Evolutionary conservation across 2,888 invertebrate species (phyloP).

Genomic region (Deilephila elpenor): DNA sequence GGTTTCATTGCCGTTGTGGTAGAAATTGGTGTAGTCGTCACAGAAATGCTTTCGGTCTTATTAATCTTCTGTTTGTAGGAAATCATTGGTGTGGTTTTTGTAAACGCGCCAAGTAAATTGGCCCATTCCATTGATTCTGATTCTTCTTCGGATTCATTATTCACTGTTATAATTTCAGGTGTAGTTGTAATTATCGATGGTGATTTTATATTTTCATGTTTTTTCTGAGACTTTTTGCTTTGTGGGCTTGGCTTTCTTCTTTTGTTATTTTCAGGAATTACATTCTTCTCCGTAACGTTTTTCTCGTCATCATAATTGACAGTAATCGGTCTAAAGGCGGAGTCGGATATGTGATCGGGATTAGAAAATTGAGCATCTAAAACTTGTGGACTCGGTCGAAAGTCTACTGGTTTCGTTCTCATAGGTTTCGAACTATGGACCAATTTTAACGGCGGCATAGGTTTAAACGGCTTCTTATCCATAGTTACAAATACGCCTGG

Average conservation of each 20-base stretch:
- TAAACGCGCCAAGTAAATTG: conserved; percentile 69
- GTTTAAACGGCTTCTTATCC: conserved; percentile 81
- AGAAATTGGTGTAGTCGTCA: conserved; percentile 46
- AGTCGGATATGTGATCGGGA: conserved; percentile 62
- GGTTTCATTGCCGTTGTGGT: conserved; percentile 38
- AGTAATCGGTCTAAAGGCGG: conserved; percentile 73
- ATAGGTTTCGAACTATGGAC: conserved; percentile 56
- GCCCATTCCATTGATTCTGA: conserved; percentile 66
- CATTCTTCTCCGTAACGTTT: conserved; percentile 44
- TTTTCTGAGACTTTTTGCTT: conserved; percentile 62
- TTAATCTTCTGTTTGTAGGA: conserved; percentile 53
- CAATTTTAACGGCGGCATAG: conserved; percentile 76
- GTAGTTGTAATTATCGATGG: conserved; percentile 58
- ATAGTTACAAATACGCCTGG: conserved; percentile 78
- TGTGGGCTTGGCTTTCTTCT: conserved; percentile 51
- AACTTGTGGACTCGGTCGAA: conserved; percentile 77
- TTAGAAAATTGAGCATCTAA: conserved; percentile 66
- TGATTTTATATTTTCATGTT: conserved; percentile 61
- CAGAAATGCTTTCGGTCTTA: conserved; percentile 46
- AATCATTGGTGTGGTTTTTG: conserved; percentile 75
- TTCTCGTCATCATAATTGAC: conserved; percentile 52
- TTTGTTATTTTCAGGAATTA: conserved; percentile 54
- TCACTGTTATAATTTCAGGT: conserved; percentile 73
- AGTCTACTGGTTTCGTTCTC: conserved; percentile 64
- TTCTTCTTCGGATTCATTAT: conserved; percentile 51